These are phyloP conservation scores for Prorops nasuta DNA, from an alignment of 1,140 invertebrate species.

Conservation along the genomic window DNA sequence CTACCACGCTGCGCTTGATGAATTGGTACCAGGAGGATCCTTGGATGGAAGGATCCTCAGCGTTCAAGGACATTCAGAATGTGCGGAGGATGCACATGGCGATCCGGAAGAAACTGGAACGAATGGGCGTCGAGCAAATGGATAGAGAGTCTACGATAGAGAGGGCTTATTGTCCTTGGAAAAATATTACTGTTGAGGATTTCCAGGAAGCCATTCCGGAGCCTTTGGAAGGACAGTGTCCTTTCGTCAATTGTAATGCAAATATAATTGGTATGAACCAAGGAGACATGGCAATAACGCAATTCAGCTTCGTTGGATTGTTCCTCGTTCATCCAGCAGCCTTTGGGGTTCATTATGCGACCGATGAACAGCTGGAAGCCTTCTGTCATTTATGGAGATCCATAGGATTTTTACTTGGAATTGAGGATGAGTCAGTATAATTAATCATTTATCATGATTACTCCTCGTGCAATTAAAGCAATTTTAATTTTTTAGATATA, in stretches of 20 bases:
- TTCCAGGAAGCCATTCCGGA: constrained; percentile 19
- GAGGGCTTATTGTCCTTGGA: constrained; percentile 54
- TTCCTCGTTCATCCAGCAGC: constrained; percentile 62
- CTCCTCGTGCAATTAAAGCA: background rate
- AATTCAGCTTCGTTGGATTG: constrained; percentile 78
- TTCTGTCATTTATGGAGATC: constrained; percentile 80
- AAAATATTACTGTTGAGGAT: constrained; percentile 20
- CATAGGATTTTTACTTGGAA: constrained; percentile 74
- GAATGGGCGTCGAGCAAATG: constrained; percentile 20
- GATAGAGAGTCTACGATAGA: constrained; percentile 25
- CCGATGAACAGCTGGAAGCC: constrained; percentile 65
- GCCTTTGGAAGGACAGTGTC: constrained; percentile 28
- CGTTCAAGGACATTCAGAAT: constrained; percentile 46
- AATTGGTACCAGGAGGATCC: constrained; percentile 58
- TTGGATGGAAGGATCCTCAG: constrained; percentile 47
- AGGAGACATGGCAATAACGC: constrained; percentile 75
- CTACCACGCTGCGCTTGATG: constrained; percentile 49
- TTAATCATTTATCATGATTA: background rate
- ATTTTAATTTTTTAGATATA: constrained; percentile 45
- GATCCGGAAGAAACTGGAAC: constrained; percentile 40
- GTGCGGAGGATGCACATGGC: constrained; percentile 53
- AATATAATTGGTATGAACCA: constrained; percentile 60
- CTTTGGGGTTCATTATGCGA: constrained; percentile 61
- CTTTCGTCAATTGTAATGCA: constrained; percentile 52
- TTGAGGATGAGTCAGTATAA: constrained; percentile 67